Conservation (phyloP, 2,797 vertebrate species). For the Channallabes apus region DNA sequence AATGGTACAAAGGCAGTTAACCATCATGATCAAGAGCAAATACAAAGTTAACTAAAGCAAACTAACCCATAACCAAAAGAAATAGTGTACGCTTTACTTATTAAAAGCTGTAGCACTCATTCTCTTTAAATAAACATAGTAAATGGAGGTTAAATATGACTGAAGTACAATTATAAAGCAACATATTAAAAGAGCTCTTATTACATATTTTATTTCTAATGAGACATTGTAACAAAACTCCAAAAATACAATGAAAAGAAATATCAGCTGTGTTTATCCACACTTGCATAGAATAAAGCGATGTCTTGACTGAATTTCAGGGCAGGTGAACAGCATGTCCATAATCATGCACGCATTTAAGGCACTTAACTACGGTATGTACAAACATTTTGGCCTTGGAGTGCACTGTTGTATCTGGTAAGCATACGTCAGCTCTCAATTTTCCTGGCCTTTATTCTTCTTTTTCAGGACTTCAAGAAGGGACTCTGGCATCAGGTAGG, state of each 20-base stretch:
- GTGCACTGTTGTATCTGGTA: neutral
- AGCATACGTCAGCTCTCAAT: neutral
- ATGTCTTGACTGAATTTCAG: neutral
- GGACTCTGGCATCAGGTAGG: slow-evolving; percentile 87
- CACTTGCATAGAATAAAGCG: slow-evolving; percentile 18
- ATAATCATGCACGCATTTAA: neutral
- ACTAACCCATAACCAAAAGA: neutral
- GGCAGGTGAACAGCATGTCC: neutral
- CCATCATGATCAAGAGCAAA: neutral
- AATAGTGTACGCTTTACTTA: too few species aligned
- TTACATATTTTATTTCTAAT: neutral
- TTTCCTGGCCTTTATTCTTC: slow-evolving; percentile 64
- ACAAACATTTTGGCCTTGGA: slow-evolving; percentile 18
- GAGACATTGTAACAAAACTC: neutral
- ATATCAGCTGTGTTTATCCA: neutral
- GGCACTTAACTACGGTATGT: slow-evolving; percentile 12
- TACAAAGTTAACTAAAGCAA: neutral
- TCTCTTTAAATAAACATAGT: neutral
- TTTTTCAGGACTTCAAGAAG: slow-evolving; percentile 89
- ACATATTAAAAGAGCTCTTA: neutral
- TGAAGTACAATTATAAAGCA: neutral
- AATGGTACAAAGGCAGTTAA: neutral
- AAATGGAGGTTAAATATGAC: neutral
- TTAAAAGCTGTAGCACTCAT: neutral
- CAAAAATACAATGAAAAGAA: neutral